Evolutionary conservation across 2,888 invertebrate species (phyloP).

Genomic region (Megalurothrips usitatus): DNA sequence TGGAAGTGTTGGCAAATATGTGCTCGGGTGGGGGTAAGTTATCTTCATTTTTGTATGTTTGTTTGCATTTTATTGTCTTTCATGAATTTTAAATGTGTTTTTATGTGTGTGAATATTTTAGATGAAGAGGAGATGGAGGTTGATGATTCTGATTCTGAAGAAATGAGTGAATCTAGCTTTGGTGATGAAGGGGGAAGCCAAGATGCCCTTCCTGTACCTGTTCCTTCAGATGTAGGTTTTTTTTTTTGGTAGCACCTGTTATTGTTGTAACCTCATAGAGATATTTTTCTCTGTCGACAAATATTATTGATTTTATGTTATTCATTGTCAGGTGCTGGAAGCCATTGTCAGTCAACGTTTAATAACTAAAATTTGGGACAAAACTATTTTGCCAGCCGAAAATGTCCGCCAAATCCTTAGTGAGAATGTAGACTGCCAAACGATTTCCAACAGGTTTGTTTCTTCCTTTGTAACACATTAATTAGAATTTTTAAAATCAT

Average conservation of each 20-base stretch:
- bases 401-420: conserved; percentile 54
- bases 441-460: conserved; percentile 45
- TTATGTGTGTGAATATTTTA: conserved; percentile 31
- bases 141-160: conserved; percentile 46
- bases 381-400: conserved; percentile 51
- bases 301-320: background rate
- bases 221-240: conserved; percentile 44
- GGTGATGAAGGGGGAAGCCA: background rate
- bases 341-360: conserved; percentile 56
- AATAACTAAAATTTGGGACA: conserved; percentile 57
- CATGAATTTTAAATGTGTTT: background rate
- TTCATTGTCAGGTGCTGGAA: conserved; percentile 52
- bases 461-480: background rate
- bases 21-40: conserved; percentile 60
- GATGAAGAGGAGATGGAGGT: conserved; percentile 43
- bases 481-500: background rate
- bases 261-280: too few species aligned
- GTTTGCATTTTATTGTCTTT: background rate
- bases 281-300: too few species aligned
- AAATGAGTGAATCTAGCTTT: conserved; percentile 34
- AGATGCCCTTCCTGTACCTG: conserved; percentile 41
- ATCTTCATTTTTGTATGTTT: conserved; percentile 20
- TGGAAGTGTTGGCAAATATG: conserved; percentile 68
- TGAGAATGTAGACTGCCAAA: conserved; percentile 50
- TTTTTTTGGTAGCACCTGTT: background rate